Evolutionary conservation across 1,140 invertebrate genomes (phyloP).

Genomic region (Neodiprion virginianus): DNA sequence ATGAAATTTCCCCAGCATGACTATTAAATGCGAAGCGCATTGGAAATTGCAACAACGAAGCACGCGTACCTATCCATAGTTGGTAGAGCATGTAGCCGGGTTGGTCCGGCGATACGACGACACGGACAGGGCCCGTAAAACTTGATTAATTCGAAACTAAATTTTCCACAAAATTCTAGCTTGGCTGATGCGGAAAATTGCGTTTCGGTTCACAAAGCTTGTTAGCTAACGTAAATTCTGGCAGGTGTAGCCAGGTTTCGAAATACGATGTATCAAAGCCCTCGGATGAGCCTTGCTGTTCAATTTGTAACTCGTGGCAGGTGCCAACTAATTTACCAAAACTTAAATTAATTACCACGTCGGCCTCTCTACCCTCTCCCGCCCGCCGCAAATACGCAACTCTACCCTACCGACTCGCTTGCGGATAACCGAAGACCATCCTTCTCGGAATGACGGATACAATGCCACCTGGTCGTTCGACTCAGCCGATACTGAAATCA

Average conservation of each 20-base stretch:
- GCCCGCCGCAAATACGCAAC: too few species aligned
- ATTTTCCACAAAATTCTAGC: background rate
- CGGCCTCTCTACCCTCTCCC: too few species aligned
- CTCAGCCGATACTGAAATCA: too few species aligned
- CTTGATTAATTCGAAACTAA: background rate
- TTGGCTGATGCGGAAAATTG: background rate
- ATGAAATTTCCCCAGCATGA: too few species aligned
- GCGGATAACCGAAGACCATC: too few species aligned
- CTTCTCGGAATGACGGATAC: too few species aligned
- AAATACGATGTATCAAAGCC: slow-evolving; percentile 11
- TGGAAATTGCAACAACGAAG: too few species aligned
- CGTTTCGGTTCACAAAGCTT: slow-evolving; percentile 1
- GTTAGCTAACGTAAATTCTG: slow-evolving; percentile 5
- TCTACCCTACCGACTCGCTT: too few species aligned
- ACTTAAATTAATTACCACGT: background rate
- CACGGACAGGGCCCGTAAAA: background rate
- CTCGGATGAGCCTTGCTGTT: background rate
- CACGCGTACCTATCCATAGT: too few species aligned
- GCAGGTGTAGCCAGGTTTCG: background rate
- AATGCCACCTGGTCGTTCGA: too few species aligned
- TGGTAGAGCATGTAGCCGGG: too few species aligned
- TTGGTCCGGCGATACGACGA: background rate
- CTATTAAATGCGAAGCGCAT: too few species aligned
- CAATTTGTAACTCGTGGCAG: slow-evolving; percentile 14
- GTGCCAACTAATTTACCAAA: slow-evolving; percentile 8